Evolutionary conservation across 2,113 vertebrate species (phyloP), one percentile per base, ranked within the genome.

Genomic region (Pampusana beccarii): DNA sequence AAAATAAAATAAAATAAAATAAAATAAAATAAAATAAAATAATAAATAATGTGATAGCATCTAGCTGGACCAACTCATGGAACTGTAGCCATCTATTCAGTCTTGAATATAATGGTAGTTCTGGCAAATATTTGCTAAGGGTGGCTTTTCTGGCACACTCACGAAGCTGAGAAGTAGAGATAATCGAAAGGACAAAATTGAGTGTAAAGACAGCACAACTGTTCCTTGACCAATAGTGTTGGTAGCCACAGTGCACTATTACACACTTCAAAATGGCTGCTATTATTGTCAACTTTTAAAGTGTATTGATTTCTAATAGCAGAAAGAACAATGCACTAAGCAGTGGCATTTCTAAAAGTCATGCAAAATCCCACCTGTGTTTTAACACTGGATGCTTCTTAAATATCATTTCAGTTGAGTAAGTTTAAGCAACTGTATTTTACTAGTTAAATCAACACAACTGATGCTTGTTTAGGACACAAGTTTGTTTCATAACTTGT

Each of bases 11-110:
- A 44, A 44, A 44, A 44, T 44, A 44, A 44, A 44, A 44, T 44
- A 44, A 44, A 44, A 44, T 44, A 44, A 18, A 17, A 44, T 44
- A 44, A 46, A 46, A 46, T 19, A 46, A 19, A 46, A 46, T 60
- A 48, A 93, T 95, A 91, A 51, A n/a, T 79, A 81, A 91, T 85
- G 72, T 56, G 67, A 88, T 75, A 86, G 38, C 28, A 71, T 86
- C 15, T 88, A 85, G 56, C 46, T 93, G 60, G 64, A 90, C 20
- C 12, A 94, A 64, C 29, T 80, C 67, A 80, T 7, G 60, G 70
- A 93, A 92, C 18, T 48, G 54, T 38, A 85, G 29, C 42, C 12
- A 66, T 72, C 53, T 90, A n/a, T 80, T 83, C 29, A 90, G 42
- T 69, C 79, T 82, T 66, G 44, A 77, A 70, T 58, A 38, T 6